Base-by-base conservation (phyloP, 2,888 invertebrate species). In the Chrysolina americana region DNA sequence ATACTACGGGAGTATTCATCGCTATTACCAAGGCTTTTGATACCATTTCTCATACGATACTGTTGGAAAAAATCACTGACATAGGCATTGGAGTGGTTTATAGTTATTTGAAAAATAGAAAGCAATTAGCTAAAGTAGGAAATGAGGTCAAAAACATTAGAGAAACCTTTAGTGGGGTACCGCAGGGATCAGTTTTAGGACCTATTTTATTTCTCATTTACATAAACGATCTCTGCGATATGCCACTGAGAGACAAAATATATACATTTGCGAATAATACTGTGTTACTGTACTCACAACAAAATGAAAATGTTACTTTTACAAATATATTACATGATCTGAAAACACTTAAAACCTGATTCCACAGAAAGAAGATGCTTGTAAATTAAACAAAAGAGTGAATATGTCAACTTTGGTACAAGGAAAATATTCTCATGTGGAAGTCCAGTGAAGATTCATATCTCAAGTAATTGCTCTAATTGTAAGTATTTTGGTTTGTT, bases 361-460 rank as follows among this genome's bases (percentile, higher is more conserved):
- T n/a, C n/a, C n/a, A n/a, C n/a, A n/a, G n/a, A 50, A 50, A 50
- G 1, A 50, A 50, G 50, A 50, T 17, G 50, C 50, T 50, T 50
- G 50, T 17, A n/a, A 50, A 50, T 50, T 8, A 50, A 50, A 50
- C 2, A 50, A 17, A 50, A 50, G 50, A 2, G 15, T 17, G 15
- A 50, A n/a, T 50, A 50, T 50, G 50, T 50, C 17, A 17, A 50
- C 15, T 50, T 50, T 50, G 50, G 50, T 50, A 50, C 15, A 50
- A 50, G n/a, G 8, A 50, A n/a, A 50, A 50, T 3, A 17, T 50
- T 50, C 17, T 15, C 50, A 50, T 50, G 9, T 44, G 44, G 9
- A 13, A 44, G 44, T 13, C 44, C 9, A 5, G 9, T 13, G 13
- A 17, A 50, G n/a, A 50, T 50, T 50, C 50, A 50, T 17, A 50